Evolutionary conservation across 2,888 invertebrate genomes (phyloP).

Genomic region (Dyspetes luteomarginatus): DNA sequence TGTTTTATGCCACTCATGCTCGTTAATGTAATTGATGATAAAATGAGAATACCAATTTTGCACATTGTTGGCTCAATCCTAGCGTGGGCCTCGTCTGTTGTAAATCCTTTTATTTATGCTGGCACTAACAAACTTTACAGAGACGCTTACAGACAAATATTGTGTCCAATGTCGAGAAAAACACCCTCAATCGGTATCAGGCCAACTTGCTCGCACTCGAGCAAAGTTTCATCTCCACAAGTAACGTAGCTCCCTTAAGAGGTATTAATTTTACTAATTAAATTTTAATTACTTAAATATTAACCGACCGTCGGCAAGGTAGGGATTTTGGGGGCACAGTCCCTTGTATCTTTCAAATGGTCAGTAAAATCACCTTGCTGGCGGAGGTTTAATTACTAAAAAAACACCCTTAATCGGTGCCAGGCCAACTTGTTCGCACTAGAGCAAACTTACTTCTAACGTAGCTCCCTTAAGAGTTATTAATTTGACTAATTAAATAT

Average conservation of each 20-base stretch:
- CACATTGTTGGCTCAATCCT: conserved; percentile 93
- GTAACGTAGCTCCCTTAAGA: conserved; percentile 66
- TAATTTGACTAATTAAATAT: neutral
- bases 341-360: neutral
- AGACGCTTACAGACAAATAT: conserved; percentile 80
- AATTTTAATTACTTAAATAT: neutral
- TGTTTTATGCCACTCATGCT: conserved; percentile 95
- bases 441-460: neutral
- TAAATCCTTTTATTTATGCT: conserved; percentile 96
- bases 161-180: conserved; percentile 75
- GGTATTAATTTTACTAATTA: neutral
- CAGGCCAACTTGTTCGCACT: neutral
- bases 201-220: conserved; percentile 78
- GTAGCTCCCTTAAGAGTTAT: neutral
- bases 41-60: conserved; percentile 89
- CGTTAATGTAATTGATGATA: conserved; percentile 94
- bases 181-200: conserved; percentile 69
- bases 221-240: conserved; percentile 78
- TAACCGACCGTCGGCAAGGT: neutral
- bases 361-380: no score
- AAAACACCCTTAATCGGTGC: neutral
- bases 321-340: neutral
- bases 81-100: conserved; percentile 95
- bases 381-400: neutral
- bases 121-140: conserved; percentile 94